Evolutionary conservation across 2,888 invertebrate genomes (phyloP).

Genomic region (Conchocele bisecta): DNA sequence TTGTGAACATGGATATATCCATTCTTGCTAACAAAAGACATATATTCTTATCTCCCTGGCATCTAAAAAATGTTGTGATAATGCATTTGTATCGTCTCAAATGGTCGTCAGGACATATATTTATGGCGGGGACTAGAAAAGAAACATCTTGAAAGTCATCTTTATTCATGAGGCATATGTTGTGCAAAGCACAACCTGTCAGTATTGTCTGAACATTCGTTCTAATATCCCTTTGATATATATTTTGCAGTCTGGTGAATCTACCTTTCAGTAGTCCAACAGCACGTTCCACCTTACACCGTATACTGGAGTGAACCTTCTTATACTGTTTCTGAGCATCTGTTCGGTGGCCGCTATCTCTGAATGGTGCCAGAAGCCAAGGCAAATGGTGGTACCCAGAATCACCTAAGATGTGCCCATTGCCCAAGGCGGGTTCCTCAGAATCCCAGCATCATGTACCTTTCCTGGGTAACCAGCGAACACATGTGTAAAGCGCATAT

Average conservation of each 20-base stretch:
- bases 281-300: conserved; percentile 20
- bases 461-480: conserved; percentile 29
- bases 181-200: conserved; percentile 15
- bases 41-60: too few species aligned
- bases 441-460: conserved; percentile 23
- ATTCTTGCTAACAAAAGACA: too few species aligned
- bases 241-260: conserved; percentile 15
- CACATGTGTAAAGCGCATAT: conserved; percentile 19
- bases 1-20: too few species aligned
- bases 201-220: not conserved
- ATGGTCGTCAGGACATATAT: too few species aligned
- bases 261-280: conserved; percentile 31
- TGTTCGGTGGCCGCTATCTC: conserved; percentile 22
- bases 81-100: too few species aligned
- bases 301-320: conserved; percentile 1
- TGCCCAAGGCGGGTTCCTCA: conserved; percentile 14
- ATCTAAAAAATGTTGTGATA: too few species aligned
- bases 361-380: conserved; percentile 30
- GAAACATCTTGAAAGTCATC: too few species aligned
- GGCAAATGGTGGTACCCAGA: conserved; percentile 21
- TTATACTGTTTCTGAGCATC: conserved; percentile 4
- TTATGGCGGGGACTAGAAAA: too few species aligned
- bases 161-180: conserved; percentile 27
- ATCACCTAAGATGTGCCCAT: conserved; percentile 31
- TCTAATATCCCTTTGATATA: not conserved